Conservation (phyloP, 2,797 vertebrate species). For the Phoeniculus purpureus region DNA sequence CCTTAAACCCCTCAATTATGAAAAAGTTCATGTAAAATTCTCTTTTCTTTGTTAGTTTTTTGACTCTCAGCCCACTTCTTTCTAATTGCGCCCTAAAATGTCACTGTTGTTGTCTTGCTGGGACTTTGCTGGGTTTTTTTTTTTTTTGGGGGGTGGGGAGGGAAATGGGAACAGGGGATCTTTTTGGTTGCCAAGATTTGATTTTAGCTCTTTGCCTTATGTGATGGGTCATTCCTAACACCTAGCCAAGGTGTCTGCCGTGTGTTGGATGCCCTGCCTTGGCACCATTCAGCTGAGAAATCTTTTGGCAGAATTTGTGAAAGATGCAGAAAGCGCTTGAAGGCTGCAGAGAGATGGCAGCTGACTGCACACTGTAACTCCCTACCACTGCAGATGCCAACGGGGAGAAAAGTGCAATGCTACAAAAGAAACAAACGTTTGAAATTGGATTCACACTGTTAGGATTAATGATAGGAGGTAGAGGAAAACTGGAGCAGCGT, state of each 20-base stretch:
- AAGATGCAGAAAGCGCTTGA: neutral
- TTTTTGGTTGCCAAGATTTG: neutral
- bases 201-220: neutral
- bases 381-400: conserved; percentile 9
- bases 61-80: neutral
- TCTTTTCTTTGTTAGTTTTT: conserved; percentile 8
- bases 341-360: conserved; percentile 1
- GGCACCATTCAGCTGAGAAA: neutral
- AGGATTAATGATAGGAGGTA: conserved; percentile 70
- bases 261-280: neutral
- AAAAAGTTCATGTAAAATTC: conserved; percentile 35
- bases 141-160: neutral
- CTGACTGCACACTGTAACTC: neutral
- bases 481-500: conserved; percentile 54
- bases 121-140: neutral
- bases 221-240: neutral
- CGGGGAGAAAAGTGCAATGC: conserved; percentile 42
- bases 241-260: neutral
- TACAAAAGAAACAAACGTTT: conserved; percentile 44
- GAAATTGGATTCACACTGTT: conserved; percentile 71
- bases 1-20: neutral
- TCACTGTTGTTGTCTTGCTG: neutral
- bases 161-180: rapidly evolving
- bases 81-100: neutral
- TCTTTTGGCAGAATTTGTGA: conserved; percentile 23